Percentiles rank a stretch among this genome's conserved stretches.
phyloP scores from a whole-genome alignment of 2,113 vertebrate species.

The Erythrolamprus reginae region DNA sequence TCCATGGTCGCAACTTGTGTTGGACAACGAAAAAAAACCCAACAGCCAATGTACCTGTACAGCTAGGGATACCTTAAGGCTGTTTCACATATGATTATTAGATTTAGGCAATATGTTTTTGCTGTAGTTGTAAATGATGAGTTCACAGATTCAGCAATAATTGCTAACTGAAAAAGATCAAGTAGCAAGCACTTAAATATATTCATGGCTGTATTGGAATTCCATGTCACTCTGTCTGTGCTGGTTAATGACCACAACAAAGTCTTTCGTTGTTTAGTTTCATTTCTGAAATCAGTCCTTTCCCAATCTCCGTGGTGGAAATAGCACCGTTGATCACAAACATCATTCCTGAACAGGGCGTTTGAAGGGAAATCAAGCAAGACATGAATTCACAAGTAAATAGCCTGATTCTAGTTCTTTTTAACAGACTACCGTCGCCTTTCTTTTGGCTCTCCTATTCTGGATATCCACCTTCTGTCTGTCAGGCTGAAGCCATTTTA shows the following conservation, averaged over 20 bases:
- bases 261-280: not conserved
- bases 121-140: not conserved
- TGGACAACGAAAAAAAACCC: not conserved
- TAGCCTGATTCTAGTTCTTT: no score
- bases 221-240: not conserved
- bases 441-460: not conserved
- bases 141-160: not conserved
- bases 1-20: not conserved
- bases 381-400: not conserved
- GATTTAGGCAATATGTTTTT: not conserved
- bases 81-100: not conserved
- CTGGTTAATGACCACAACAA: not conserved
- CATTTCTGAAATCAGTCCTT: not conserved
- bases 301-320: not conserved
- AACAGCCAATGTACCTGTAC: no score
- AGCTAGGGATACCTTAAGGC: not conserved
- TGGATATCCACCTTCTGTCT: not conserved
- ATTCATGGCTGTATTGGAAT: not conserved
- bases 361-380: not conserved
- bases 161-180: not conserved
- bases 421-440: not conserved
- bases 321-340: not conserved
- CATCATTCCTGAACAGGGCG: not conserved
- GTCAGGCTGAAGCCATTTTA: no score
- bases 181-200: not conserved